Percentiles rank a stretch among this genome's conserved stretches.
Conservation (phyloP, 1,140 invertebrate genomes). For the Diorhabda sublineata region DNA sequence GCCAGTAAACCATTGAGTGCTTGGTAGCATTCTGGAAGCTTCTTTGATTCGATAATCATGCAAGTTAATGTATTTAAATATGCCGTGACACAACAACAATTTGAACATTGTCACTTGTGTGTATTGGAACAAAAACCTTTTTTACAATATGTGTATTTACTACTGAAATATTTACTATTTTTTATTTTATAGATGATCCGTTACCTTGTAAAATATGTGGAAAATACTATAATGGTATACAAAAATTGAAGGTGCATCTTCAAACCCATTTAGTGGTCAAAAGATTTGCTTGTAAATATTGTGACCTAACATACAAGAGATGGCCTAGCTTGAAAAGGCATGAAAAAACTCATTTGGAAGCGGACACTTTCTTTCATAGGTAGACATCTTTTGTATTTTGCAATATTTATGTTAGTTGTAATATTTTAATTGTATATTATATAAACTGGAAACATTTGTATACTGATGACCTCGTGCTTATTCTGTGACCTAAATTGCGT, state of each 20-base stretch:
- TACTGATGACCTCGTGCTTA: too few species aligned
- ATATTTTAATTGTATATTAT: too few species aligned
- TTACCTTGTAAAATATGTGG: slow-evolving; percentile 15
- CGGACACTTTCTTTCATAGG: slow-evolving; percentile 9
- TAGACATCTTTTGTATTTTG: not conserved
- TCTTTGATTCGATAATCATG: too few species aligned
- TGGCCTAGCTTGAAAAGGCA: slow-evolving; percentile 17
- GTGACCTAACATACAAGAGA: slow-evolving; percentile 12
- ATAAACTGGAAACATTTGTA: too few species aligned
- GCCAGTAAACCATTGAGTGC: too few species aligned
- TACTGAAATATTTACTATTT: not conserved
- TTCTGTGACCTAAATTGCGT: too few species aligned
- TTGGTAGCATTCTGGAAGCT: too few species aligned
- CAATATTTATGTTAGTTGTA: too few species aligned
- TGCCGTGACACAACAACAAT: too few species aligned
- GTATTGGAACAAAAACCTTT: not conserved
- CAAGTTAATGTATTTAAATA: too few species aligned
- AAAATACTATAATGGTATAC: slow-evolving; percentile 16
- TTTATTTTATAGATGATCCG: slow-evolving; percentile 4
- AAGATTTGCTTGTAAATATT: slow-evolving; percentile 15
- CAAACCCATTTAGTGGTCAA: slow-evolving; percentile 16
- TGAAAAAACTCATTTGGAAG: slow-evolving; percentile 14
- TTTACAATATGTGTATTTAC: not conserved
- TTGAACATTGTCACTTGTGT: too few species aligned
- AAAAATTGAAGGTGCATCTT: slow-evolving; percentile 16